Conservation (phyloP, 2,113 vertebrate genomes). For the Syngnathus scovelli region DNA sequence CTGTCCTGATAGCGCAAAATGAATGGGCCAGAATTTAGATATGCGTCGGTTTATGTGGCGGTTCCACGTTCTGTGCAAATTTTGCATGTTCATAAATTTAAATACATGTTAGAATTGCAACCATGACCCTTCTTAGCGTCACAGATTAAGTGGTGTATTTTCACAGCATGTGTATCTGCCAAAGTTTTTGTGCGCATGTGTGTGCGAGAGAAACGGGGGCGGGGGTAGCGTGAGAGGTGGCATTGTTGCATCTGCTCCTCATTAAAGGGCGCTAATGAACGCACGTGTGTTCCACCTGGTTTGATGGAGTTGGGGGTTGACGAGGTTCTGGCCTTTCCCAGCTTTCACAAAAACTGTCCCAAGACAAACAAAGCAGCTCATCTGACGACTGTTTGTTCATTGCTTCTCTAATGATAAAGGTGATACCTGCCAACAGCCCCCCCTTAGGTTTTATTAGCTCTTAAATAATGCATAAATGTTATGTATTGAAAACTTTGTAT, state of each 20-base stretch:
- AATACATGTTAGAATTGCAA: conserved; percentile 10
- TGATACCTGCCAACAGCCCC: conserved; percentile 18
- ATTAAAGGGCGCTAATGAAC: conserved; percentile 73
- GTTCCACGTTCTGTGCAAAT: not conserved
- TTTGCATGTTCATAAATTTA: conserved; percentile 6
- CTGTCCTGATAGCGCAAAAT: conserved; percentile 23
- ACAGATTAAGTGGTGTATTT: conserved; percentile 13
- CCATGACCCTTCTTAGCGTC: conserved; percentile 9
- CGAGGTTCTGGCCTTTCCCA: conserved; percentile 46
- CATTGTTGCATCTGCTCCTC: conserved; percentile 71
- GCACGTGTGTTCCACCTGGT: conserved; percentile 70
- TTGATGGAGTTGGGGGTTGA: conserved; percentile 44
- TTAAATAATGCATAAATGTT: not conserved
- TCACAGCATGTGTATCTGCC: conserved; percentile 6
- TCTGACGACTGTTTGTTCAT: conserved; percentile 48
- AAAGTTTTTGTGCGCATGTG: conserved; percentile 13
- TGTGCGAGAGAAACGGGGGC: conserved; percentile 5
- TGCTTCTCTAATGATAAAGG: conserved; percentile 51
- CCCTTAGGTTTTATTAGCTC: not conserved
- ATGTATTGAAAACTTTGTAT: too few relatives aligned
- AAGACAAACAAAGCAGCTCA: conserved; percentile 43
- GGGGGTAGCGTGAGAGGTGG: conserved; percentile 30
- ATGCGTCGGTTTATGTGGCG: conserved; percentile 7
- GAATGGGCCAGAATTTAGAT: conserved; percentile 27
- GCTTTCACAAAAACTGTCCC: conserved; percentile 42